A percentile compares a stretch with the other conserved stretches of the same genome.
These are phyloP conservation scores for Montipora sp. DNA, from an alignment of 64 coral and sea anemone species.

Conservation along the genomic window DNA sequence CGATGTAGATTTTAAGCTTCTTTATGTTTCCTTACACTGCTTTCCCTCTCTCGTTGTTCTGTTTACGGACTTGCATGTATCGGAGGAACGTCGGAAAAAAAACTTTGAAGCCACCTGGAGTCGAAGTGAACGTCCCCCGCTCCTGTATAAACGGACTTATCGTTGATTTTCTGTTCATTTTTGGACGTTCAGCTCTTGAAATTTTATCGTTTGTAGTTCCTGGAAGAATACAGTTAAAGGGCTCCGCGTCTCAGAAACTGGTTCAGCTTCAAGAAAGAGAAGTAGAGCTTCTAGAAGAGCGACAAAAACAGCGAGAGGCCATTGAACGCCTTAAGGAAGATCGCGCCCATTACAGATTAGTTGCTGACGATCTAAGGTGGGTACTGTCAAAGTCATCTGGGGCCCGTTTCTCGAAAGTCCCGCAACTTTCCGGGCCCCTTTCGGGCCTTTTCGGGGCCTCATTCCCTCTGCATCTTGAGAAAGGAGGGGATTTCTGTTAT, in stretches of 20 bases:
- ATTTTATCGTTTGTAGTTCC: not conserved
- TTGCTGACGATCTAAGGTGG: conserved; percentile 88
- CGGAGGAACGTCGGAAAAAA: too few relatives aligned
- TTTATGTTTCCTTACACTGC: too few relatives aligned
- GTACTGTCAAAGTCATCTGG: not conserved
- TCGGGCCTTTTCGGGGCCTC: too few relatives aligned
- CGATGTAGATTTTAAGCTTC: too few relatives aligned
- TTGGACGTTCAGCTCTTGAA: not conserved
- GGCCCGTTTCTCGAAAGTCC: too few relatives aligned
- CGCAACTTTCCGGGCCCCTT: too few relatives aligned
- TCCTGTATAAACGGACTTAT: not conserved
- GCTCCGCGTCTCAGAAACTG: conserved; percentile 71
- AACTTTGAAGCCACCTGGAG: too few relatives aligned
- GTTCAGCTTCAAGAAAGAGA: conserved; percentile 69
- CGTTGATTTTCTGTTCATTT: not conserved
- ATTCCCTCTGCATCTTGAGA: too few relatives aligned
- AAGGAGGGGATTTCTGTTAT: too few relatives aligned
- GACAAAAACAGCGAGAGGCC: conserved; percentile 67
- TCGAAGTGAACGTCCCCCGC: too few relatives aligned
- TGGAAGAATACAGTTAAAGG: conserved; percentile 54
- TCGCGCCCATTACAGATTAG: conserved; percentile 79
- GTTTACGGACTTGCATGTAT: too few relatives aligned
- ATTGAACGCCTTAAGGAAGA: conserved; percentile 90
- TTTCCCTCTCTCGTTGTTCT: too few relatives aligned
- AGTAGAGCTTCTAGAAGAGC: conserved; percentile 76